Conservation (phyloP, 1,140 invertebrate species). For the Chionoecetes opilio region DNA sequence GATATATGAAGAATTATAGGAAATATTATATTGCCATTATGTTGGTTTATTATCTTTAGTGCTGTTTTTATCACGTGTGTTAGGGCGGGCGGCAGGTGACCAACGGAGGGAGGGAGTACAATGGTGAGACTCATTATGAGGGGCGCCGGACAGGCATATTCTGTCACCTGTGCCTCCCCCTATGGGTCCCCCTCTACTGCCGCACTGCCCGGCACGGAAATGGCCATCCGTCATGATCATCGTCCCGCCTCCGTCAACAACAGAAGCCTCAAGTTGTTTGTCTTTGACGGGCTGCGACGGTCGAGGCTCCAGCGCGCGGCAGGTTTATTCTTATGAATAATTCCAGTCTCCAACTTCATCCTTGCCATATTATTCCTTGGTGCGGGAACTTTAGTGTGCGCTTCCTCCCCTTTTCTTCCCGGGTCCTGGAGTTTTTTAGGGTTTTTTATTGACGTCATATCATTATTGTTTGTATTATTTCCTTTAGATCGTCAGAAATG, state of each 20-base stretch:
- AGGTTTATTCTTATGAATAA: conserved; percentile 31
- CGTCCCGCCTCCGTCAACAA: conserved; percentile 23
- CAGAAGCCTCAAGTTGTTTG: conserved; percentile 28
- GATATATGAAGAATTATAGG: conserved; percentile 18
- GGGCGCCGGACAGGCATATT: neutral
- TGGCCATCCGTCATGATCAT: conserved; percentile 17
- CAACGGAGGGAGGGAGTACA: too few relatives aligned
- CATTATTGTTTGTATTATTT: conserved; percentile 31
- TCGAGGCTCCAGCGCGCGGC: neutral
- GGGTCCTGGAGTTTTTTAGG: neutral
- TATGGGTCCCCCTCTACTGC: neutral
- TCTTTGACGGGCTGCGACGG: conserved; percentile 3
- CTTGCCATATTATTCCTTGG: conserved; percentile 5
- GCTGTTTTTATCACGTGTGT: neutral
- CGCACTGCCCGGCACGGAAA: neutral
- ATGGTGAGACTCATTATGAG: neutral
- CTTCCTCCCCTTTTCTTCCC: neutral
- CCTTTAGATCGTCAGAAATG: conserved; percentile 29
- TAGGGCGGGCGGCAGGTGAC: neutral
- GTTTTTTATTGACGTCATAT: neutral
- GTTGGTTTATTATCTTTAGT: neutral
- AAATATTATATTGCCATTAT: conserved; percentile 41
- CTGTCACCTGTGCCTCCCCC: neutral
- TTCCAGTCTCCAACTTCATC: conserved; percentile 28
- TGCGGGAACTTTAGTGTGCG: neutral